Base-by-base conservation (phyloP, 2,113 vertebrate genomes). In the Oreotrochilus melanogaster region DNA sequence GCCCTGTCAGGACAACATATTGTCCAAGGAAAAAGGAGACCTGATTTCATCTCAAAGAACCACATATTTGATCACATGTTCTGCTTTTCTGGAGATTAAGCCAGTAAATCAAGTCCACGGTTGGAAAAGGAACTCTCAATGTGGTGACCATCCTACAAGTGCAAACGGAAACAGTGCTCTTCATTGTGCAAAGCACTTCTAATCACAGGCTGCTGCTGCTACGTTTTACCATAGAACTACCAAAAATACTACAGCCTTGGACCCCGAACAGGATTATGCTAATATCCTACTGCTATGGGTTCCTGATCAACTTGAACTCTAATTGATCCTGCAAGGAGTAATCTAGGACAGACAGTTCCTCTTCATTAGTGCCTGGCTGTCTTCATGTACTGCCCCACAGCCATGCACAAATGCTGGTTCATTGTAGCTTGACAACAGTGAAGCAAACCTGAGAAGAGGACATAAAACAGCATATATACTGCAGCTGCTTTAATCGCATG, bases 391-490 rank as follows among this genome's bases (percentile, higher is more conserved):
- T 17, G 64, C 2, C 6, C 25, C 43, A 30, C 43, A 83, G 37
- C 5, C 25, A 74, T 47, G 50, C 5, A 43, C 5, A 30, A 79
- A 25, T 8, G 43, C 14, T 51, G 17, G 28, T 39, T 95, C 28
- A 47, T 51, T 39, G 74, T 37, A 80, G 43, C 24, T 51, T 7
- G 3, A 75, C 24, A 81, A n/a, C 43, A 86, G 60, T 5, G 24
- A 92, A 78, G 57, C 0, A 60, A 66, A 62, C 24, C 66, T 61
- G 51, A 74, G 42, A 84, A 72, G 19, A 83, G 10, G 53, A 72
- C 14, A 48, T 7, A 14, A 1, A n/a, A 51, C 69, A 56, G 16
- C 0, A 0, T 17, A 62, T 8, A 47, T 16, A 66, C 47, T 45
- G 33, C 67, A 27, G 71, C n/a, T 53, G 31, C 24, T 78, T 62